These are phyloP conservation scores for Peromyscus attwateri DNA, from an alignment of 2,797 vertebrate genomes.

Conservation along the genomic window DNA sequence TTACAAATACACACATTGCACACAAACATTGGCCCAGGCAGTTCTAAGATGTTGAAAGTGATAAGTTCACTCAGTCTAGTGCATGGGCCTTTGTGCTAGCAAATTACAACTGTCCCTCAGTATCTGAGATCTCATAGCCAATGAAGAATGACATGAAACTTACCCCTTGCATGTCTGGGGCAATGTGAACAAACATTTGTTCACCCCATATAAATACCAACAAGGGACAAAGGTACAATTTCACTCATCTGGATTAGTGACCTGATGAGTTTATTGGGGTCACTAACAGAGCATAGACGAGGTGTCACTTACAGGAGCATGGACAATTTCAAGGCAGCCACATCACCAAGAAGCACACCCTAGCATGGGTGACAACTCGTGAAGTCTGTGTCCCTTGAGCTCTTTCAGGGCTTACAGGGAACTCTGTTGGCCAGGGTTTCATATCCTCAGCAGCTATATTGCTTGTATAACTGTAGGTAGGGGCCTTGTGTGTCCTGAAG, in stretches of 20 bases:
- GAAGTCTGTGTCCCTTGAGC: neutral
- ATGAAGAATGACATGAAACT: neutral
- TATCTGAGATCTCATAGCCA: conserved; percentile 5
- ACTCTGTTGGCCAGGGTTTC: neutral
- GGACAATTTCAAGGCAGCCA: neutral
- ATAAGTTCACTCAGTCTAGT: neutral
- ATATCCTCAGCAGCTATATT: neutral
- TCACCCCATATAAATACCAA: neutral
- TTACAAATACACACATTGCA: too few species aligned
- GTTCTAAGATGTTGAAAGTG: neutral
- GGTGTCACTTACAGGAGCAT: neutral
- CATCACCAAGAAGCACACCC: neutral
- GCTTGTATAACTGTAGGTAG: neutral
- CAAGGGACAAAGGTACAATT: neutral
- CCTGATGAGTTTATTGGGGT: neutral
- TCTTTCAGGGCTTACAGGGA: neutral
- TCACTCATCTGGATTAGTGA: neutral
- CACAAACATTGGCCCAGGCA: neutral
- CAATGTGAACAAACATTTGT: neutral
- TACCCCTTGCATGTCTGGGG: neutral
- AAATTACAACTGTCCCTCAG: neutral
- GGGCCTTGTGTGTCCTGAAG: neutral
- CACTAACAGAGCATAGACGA: neutral
- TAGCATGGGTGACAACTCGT: neutral
- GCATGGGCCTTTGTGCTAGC: neutral